Base-by-base conservation (phyloP, 2,797 vertebrate genomes). In the Rhinatrema bivittatum region DNA sequence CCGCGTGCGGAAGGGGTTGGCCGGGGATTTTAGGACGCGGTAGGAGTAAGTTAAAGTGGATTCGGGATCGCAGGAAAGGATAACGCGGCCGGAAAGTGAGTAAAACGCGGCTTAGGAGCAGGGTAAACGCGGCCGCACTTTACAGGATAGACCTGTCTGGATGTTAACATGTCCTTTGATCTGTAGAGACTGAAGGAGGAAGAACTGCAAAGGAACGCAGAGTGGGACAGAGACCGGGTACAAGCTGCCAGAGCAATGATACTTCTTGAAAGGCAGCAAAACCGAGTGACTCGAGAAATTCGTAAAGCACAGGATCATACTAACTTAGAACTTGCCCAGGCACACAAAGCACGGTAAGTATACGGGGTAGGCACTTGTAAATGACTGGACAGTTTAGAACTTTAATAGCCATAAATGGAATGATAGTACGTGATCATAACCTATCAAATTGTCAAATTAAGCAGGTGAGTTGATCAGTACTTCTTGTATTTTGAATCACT, bases 231-330 rank as follows among this genome's bases (percentile, higher is more conserved):
- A 4, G 21, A 57, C 4, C 45, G 53, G 0, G 2, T 81, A 4
- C 70, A 74, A 43, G 54, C 39, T 0, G 87, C 79, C 1, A 84
- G 72, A 0, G 17, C 53, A 0, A 69, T 71, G 12, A 5, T 88
- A 47, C 47, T 94, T 5, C 29, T 59, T 0, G 91, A 96, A 58
- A 59, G 87, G 24, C 75, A 72, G 37, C 87, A 77, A 34, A 76
- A 57, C 0, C 75, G 75, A 2, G 51, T 63, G 29, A 64, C 39
- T 16, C 68, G 60, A 8, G 70, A 74, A 23, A 47, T 62, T 21
- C 83, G 91, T 42, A 68, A 4, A n/a, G 58, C 65, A 1, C 20
- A 90, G 59, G 93, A 94, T 46, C 33, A 36, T 12, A 1, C 56
- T 36, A 97, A 97, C 4, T 7, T 46, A 25, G 34, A 58, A 34